Evolutionary conservation across 2,113 vertebrate species (phyloP), one percentile per base, ranked within the genome.

Genomic region (Gymnobelideus leadbeateri): DNA sequence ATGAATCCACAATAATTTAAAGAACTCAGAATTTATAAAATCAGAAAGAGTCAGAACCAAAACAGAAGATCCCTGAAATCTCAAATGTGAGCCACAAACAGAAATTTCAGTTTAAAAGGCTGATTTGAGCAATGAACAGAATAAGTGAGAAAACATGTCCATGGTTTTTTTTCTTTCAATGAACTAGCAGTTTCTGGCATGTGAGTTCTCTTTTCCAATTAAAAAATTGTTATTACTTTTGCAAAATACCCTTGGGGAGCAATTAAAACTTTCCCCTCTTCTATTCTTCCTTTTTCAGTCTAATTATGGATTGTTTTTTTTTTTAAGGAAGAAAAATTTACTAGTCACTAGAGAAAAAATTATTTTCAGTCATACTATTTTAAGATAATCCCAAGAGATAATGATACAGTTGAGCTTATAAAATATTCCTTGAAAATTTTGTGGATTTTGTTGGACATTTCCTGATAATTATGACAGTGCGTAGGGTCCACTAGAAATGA

Each of bases 221-320:
- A 47, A 95, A 97, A 93, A 96, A 89, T 61, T 57, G 47, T 77
- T 91, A 93, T 51, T 92, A 95, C 91, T 94, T 95, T 92, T 28
- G 91, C 92, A 95, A 97, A 95, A 95, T 96, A 95, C 95, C 96
- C 97, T 91, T 53, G 92, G 97, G 97, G 93, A 98, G 57, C 96
- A 98, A 98, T 97, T 98, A 97, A 97, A 96, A 95, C 89, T 95
- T 95, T 91, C 54, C 91, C 51, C 90, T 77, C 96, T 95, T 77
- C 93, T 51, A 91, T 54, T 51, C 19, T 96, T 97, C 94, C 93
- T 95, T 96, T 96, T 96, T 50, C 12, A 97, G 91, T 92, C 77
- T 94, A 96, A 97, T 97, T 97, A 96, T 51, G 19, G 68, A 93
- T 61, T 95, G 57, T 91, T 91, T 95, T 96, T 97, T 95, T 49